A percentile compares a stretch with the other conserved stretches of the same genome.
Evolutionary conservation across 2,888 invertebrate species (phyloP).

Genomic region (Acrobasis suavella): DNA sequence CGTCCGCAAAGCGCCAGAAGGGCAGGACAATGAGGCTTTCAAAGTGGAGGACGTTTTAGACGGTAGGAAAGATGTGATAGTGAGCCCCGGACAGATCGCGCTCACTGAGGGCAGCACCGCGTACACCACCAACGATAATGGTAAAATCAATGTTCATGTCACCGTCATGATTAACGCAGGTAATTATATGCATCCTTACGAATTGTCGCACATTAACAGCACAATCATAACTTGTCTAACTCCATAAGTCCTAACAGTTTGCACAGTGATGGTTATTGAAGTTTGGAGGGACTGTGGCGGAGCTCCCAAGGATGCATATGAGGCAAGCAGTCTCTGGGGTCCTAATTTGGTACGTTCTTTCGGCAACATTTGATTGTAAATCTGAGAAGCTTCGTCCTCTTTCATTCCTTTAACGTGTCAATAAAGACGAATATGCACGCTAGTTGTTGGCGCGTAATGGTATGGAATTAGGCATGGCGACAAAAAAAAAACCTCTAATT

Average conservation of each 20-base stretch:
- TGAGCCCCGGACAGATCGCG: conserved; percentile 74
- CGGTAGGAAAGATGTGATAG: conserved; percentile 79
- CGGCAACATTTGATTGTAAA: too few species aligned
- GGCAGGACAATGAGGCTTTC: conserved; percentile 89
- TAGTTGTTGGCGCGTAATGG: too few species aligned
- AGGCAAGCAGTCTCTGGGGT: conserved; percentile 70
- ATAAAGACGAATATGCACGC: too few species aligned
- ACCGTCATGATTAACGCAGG: conserved; percentile 92
- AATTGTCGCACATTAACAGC: conserved; percentile 57
- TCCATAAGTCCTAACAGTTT: conserved; percentile 63
- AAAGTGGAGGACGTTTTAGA: conserved; percentile 83
- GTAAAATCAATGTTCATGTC: conserved; percentile 94
- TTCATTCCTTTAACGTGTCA: too few species aligned
- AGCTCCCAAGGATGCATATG: conserved; percentile 79
- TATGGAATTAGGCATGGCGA: too few species aligned
- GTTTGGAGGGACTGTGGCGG: conserved; percentile 63
- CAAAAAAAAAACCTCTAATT: too few species aligned
- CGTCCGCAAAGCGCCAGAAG: conserved; percentile 88
- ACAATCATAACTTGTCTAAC: conserved; percentile 43
- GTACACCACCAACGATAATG: conserved; percentile 89
- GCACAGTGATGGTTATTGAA: conserved; percentile 71
- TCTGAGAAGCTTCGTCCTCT: too few species aligned
- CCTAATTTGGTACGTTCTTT: too few species aligned
- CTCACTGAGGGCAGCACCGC: conserved; percentile 76
- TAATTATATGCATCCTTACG: conserved; percentile 81